Conservation (phyloP, 2,113 vertebrate species). For the Xyrauchen texanus region DNA sequence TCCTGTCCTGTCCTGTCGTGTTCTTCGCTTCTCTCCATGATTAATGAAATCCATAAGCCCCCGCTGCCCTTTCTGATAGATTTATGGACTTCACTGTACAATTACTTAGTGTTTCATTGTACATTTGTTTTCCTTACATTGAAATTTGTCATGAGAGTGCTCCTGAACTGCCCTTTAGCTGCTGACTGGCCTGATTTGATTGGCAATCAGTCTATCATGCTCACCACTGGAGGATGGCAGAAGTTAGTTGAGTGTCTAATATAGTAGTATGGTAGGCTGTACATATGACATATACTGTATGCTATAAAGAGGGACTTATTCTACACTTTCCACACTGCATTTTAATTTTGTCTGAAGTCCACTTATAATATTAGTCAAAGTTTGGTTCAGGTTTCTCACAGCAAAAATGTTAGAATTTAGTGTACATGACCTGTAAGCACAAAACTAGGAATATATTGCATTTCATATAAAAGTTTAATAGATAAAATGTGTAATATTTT, state of each 20-base stretch:
- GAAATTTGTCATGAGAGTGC: slow-evolving; percentile 69
- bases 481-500: too few relatives aligned
- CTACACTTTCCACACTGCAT: too few relatives aligned
- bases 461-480: too few relatives aligned
- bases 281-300: too few relatives aligned
- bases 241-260: neutral
- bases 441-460: too few relatives aligned
- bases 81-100: slow-evolving; percentile 72
- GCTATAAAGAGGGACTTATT: too few relatives aligned
- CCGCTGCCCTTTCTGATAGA: slow-evolving; percentile 71
- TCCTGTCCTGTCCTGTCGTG: slow-evolving; percentile 22
- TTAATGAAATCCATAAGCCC: slow-evolving; percentile 67
- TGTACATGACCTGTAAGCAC: too few relatives aligned
- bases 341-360: too few relatives aligned
- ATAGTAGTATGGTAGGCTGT: too few relatives aligned
- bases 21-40: slow-evolving; percentile 61
- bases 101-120: slow-evolving; percentile 67
- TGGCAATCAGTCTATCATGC: slow-evolving; percentile 44
- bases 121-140: slow-evolving; percentile 63
- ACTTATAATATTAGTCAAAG: too few relatives aligned
- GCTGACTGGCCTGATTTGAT: slow-evolving; percentile 57
- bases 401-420: too few relatives aligned
- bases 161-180: slow-evolving; percentile 56
- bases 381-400: too few relatives aligned
- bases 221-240: slow-evolving; percentile 24